Evolutionary conservation across 1,140 invertebrate genomes (phyloP).

Genomic region (Drosophila bipectinata): DNA sequence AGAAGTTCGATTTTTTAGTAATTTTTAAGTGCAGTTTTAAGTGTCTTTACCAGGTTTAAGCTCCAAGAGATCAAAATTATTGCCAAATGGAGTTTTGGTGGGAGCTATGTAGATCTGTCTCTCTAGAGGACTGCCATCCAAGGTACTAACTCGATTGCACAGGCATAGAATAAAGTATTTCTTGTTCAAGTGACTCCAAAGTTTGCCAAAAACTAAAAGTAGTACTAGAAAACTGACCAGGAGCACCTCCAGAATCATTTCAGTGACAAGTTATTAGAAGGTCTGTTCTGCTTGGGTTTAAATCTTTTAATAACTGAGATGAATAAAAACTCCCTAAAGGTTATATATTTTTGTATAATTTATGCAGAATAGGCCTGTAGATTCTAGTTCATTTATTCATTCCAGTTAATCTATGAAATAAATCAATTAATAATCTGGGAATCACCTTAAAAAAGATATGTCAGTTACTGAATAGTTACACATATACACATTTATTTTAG

Average conservation of each 20-base stretch:
- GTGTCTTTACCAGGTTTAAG: slow-evolving; percentile 56
- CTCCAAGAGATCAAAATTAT: slow-evolving; percentile 71
- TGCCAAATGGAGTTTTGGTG: slow-evolving; percentile 61
- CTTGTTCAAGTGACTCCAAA: slow-evolving; percentile 36
- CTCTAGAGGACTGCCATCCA: slow-evolving; percentile 58
- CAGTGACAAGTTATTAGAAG: not conserved
- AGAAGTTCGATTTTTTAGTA: not conserved
- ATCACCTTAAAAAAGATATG: too few species aligned
- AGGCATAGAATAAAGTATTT: slow-evolving; percentile 52
- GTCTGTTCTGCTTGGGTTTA: slow-evolving; percentile 21
- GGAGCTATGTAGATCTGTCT: slow-evolving; percentile 45
- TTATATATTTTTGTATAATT: not conserved
- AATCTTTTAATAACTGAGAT: slow-evolving; percentile 16
- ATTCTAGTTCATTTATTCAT: too few species aligned
- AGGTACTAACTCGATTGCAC: slow-evolving; percentile 51
- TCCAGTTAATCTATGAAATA: too few species aligned
- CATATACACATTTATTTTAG: not conserved
- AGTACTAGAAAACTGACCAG: slow-evolving; percentile 7
- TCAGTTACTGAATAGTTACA: too few species aligned
- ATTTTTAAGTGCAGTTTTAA: too few species aligned
- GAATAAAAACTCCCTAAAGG: not conserved
- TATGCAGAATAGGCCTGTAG: too few species aligned
- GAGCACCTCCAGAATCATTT: slow-evolving; percentile 24
- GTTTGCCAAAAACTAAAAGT: not conserved
- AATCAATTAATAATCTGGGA: too few species aligned